Conservation (phyloP, 2,797 vertebrate species). For the Sarcoramphus papa region DNA sequence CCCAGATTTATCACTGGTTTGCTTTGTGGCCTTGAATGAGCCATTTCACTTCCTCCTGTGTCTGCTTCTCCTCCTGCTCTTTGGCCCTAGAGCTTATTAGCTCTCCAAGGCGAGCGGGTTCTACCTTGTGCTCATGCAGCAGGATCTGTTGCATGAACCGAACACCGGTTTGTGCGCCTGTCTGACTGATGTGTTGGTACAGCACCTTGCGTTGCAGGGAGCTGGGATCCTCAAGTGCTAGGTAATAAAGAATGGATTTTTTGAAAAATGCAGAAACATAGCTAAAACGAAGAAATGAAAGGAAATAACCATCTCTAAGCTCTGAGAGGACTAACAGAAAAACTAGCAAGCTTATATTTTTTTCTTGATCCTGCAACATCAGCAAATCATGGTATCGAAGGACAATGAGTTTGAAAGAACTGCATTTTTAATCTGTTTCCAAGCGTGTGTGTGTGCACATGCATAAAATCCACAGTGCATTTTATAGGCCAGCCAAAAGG, state of each 20-base stretch:
- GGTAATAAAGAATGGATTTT: background rate
- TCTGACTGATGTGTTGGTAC: background rate
- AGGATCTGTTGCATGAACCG: background rate
- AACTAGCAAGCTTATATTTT: background rate
- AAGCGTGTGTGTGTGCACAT: background rate
- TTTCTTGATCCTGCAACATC: background rate
- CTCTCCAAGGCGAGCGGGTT: accelerated
- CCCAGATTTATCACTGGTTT: background rate
- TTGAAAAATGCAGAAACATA: background rate
- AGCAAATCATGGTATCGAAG: background rate
- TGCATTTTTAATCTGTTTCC: background rate
- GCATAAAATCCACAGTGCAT: background rate
- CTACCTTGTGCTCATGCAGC: background rate
- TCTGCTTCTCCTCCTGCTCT: background rate
- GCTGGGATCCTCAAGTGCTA: background rate
- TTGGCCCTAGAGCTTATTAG: background rate
- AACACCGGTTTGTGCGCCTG: accelerated
- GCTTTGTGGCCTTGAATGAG: background rate
- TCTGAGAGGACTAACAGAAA: background rate
- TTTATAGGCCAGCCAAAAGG: conserved; percentile 60
- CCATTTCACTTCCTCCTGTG: background rate
- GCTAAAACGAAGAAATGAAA: background rate
- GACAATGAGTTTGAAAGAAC: background rate
- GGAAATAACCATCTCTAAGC: background rate
- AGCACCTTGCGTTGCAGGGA: background rate